phyloP scores from a whole-genome alignment of 2,888 invertebrate species.

The Limenitis camilla region DNA sequence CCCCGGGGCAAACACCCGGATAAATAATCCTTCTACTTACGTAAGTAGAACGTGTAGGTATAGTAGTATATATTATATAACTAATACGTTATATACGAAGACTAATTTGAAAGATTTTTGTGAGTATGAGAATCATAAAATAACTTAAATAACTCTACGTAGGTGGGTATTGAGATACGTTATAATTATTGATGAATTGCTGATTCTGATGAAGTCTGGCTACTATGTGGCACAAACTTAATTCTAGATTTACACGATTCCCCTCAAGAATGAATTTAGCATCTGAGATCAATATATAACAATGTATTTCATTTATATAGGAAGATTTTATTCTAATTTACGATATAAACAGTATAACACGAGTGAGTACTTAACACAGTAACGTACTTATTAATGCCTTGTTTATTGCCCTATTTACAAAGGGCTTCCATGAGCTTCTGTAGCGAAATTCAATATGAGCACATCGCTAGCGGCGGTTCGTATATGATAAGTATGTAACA shows the following conservation, averaged over 20 bases:
- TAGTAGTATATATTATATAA: neutral
- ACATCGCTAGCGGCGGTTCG: slow-evolving; percentile 12
- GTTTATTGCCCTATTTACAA: slow-evolving; percentile 22
- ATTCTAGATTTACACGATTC: too few species aligned
- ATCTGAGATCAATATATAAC: too few species aligned
- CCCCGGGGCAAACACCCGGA: slow-evolving; percentile 44
- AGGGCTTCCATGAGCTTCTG: slow-evolving; percentile 18
- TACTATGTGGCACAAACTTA: too few species aligned
- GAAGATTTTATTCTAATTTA: too few species aligned
- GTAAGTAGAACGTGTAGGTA: slow-evolving; percentile 9
- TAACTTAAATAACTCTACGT: too few species aligned
- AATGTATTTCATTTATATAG: too few species aligned
- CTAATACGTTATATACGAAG: neutral
- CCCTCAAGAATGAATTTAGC: too few species aligned
- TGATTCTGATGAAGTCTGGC: too few species aligned
- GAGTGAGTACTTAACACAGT: neutral
- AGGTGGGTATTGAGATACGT: too few species aligned
- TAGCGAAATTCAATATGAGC: slow-evolving; percentile 22
- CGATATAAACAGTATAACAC: too few species aligned
- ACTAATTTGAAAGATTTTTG: neutral
- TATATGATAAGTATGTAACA: slow-evolving; percentile 14
- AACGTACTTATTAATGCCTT: slow-evolving; percentile 15
- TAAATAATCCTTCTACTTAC: slow-evolving; percentile 41
- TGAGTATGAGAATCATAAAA: neutral
- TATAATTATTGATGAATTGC: too few species aligned